Evolutionary conservation across 1,140 invertebrate genomes (phyloP), one percentile per base, ranked within the genome.

Genomic region (Tribolium castaneum): DNA sequence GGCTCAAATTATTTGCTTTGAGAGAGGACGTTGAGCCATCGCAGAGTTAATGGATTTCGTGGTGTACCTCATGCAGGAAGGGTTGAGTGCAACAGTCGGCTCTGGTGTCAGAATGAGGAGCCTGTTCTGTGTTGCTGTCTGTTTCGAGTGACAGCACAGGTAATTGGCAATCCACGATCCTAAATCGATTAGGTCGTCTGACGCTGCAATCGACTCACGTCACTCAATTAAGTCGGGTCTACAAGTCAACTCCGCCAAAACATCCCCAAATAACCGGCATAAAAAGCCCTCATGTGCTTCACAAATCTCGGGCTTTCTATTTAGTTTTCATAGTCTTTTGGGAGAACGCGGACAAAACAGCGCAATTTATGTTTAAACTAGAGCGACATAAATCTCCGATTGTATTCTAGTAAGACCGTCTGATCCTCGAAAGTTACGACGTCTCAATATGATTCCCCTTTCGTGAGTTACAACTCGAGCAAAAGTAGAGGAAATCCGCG

Each of bases 161-260:
- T 78, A 78, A 78, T 78, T 78, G 77, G 62, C 70, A 78, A 78
- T 78, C 70, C 77, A 52, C 71, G 77, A 78, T 78, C 14, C 77
- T 78, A 78, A 78, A 78, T 78, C 71, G 77, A 78, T 78, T 78
- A 78, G 77, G 50, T 49, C 45, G 76, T 72, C 74, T 76, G 74
- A 73, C 39, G 22, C 71, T 73, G 71, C 71, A 73, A 73, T 73
- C 71, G 71, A 73, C 71, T 73, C 45, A 73, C 71, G 71, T 73
- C 71, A 73, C 71, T 73, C 71, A 73, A 73, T 73, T 73, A 73
- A 59, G 16, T 9, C 14, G 7, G n/a, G 14, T 59, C 54, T 19
- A 25, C 54, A 59, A 59, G 51, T 52, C 51, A 9, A 14, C 9
- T 10, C 54, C 12, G 9, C 22, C 9, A 19, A 56, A 30, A 56